Evolutionary conservation across 1,140 invertebrate species (phyloP), one percentile per base, ranked within the genome.

Genomic region (Bombus sylvicola): DNA sequence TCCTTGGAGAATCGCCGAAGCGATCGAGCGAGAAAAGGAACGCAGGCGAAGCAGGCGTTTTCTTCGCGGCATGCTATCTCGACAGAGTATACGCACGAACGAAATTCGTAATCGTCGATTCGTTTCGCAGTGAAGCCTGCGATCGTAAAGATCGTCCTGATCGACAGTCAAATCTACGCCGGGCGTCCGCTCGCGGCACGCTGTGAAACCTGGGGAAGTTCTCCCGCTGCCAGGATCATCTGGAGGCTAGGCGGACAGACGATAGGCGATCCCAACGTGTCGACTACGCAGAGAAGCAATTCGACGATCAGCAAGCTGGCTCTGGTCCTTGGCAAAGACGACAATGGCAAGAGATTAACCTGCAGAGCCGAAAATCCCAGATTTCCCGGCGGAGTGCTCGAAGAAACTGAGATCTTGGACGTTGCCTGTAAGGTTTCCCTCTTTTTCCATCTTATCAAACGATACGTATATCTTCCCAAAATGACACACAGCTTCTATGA

Each of bases 331-430:
- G 95, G 96, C 41, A 96, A 97, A 86, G 96, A 97, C 62, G 97
- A 99, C 94, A 97, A 98, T 91, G 98, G 97, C 39, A 97, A 97
- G 88, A 96, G 97, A 88, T 96, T 99, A 75, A 97, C 97, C 69
- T 99, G 98, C 92, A 96, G 97, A 86, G 98, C 98, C n/a, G 97
- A 98, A 93, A 98, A 99, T 96, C 97, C 98, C 5, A 97, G 97
- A 95, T 97, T 98, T 92, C 97, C 98, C 34, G 97, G 97, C 47
- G 97, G 97, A 88, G 96, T 96, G 76, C 95, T 98, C 34, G 97
- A 98, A 93, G 97, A 98, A 89, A 97, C 96, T 31, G 96, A 97
- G 92, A 96, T 96, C 84, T 96, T 98, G 84, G 96, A 97, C 92
- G 97, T 98, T 89, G 96, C 97, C 94, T 98, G 98, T 98, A 96